phyloP scores from a whole-genome alignment of 2,113 vertebrate genomes.

The Cavia porcellus region DNA sequence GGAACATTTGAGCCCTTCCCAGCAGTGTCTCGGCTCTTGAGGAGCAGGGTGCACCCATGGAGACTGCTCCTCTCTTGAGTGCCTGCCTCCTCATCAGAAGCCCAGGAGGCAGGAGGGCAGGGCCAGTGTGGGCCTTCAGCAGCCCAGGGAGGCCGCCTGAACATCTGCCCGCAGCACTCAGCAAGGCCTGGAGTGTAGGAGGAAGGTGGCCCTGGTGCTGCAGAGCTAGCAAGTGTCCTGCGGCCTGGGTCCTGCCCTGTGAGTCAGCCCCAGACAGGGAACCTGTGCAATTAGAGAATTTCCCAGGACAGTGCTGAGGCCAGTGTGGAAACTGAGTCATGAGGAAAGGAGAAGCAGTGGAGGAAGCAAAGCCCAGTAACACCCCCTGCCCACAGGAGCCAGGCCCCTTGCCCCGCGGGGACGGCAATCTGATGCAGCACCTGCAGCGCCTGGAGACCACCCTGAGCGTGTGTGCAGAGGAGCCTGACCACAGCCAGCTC shows the following conservation, averaged over 20 bases:
- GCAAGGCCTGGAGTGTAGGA: background rate
- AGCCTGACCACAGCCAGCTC: conserved; percentile 96
- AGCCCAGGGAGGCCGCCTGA: background rate
- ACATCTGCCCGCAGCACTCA: background rate
- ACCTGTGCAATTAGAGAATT: conserved; percentile 72
- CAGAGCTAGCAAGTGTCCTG: background rate
- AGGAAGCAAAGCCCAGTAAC: background rate
- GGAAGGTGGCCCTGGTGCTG: background rate
- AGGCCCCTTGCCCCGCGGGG: conserved; percentile 89
- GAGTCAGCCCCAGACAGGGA: conserved; percentile 78
- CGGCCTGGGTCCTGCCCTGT: conserved; percentile 47
- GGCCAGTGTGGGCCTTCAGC: background rate
- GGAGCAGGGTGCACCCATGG: background rate
- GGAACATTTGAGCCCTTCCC: background rate
- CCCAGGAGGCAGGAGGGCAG: background rate
- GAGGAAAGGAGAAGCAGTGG: conserved; percentile 61
- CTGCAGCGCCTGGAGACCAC: conserved; percentile 96
- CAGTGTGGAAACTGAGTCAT: conserved; percentile 78
- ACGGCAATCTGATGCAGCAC: conserved; percentile 93
- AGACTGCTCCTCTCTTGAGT: background rate
- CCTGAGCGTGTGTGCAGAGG: conserved; percentile 95
- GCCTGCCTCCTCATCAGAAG: background rate
- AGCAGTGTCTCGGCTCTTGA: background rate
- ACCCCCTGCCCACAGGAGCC: conserved; percentile 81
- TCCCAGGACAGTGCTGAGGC: conserved; percentile 48